Base-by-base conservation (phyloP, 2,797 vertebrate species). In the Aplochiton taeniatus region DNA sequence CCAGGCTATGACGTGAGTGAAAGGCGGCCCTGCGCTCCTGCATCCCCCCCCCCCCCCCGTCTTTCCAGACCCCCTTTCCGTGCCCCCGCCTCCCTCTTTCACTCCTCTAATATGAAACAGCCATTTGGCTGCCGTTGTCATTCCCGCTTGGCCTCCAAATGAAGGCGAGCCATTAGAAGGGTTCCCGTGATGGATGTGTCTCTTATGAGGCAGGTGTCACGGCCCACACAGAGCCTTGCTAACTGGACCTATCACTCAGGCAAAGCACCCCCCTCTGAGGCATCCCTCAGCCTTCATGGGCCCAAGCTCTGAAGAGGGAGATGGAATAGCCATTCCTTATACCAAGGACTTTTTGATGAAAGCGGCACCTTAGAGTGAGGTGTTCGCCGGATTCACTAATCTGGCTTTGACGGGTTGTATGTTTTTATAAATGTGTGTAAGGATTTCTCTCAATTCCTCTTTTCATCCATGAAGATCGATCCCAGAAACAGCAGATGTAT, bases 1-100 rank as follows among this genome's bases (percentile, higher is more conserved):
- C 84, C 96, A 99, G 83, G 98, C 97, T 76, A 99, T 99, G 98
- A 99, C 96, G 98, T 99, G 90, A 93, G 96, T 89, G 41, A 18
- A 46, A 48, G n/a, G 50, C 60, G 16, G 13, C 43, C 31, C 6
- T 6, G 6, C 31, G 31, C 31, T 14, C 45, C 44, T 13, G 10
- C 9, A 4, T 17, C n/a, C 0, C 9, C 4, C 58, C 41, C 42
- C 31, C 11, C 20, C 20, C 52, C 50, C 63, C n/a, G n/a, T 45
- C 11, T 50, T 16, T 46, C 11, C 41, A 31, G n/a, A n/a, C n/a
- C n/a, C n/a, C n/a, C 42, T 58, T 31, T 53, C 48, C 12, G 11
- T 57, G 17, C 45, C 48, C 64, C 19, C 41, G 43, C 17, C 47
- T 52, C 8, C 56, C 11, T 42, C n/a, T 17, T 16, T 61, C 16